phyloP scores from a whole-genome alignment of 1,140 invertebrate species.

The Diorhabda carinulata region DNA sequence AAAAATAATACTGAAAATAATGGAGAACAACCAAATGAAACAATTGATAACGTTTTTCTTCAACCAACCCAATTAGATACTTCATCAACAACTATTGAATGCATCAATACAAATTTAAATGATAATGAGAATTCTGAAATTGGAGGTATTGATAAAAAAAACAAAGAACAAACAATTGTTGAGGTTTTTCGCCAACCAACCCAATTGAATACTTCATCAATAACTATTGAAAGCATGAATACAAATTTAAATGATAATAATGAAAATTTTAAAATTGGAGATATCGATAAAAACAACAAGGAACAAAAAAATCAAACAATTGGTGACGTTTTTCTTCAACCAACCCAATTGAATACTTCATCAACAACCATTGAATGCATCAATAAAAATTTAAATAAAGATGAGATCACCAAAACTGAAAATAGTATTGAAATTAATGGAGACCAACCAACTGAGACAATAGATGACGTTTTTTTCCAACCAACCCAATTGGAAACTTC shows the following conservation, averaged over 20 bases:
- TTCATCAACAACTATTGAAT: background rate
- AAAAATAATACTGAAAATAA: slow-evolving; percentile 14
- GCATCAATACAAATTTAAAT: too few relatives aligned
- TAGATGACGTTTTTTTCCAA: slow-evolving; percentile 13
- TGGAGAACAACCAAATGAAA: background rate
- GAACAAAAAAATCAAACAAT: background rate
- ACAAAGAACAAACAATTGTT: too few relatives aligned
- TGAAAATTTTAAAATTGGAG: too few relatives aligned
- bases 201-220: background rate
- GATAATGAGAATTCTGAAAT: too few relatives aligned
- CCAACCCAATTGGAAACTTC: slow-evolving; percentile 2
- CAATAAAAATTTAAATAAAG: background rate
- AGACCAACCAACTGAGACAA: slow-evolving; percentile 29
- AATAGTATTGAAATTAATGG: slow-evolving; percentile 14
- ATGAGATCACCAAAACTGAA: background rate
- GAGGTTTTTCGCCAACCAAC: too few relatives aligned
- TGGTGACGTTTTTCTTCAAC: slow-evolving; percentile 16
- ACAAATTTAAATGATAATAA: too few relatives aligned
- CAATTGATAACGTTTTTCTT: background rate
- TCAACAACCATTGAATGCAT: too few relatives aligned
- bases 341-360: slow-evolving; percentile 12
- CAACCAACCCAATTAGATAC: slow-evolving; percentile 5
- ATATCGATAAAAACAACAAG: too few relatives aligned
- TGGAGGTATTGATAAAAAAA: too few relatives aligned
- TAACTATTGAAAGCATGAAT: too few relatives aligned